These are phyloP conservation scores for Chionodraco myersi DNA, from an alignment of 2,113 vertebrate genomes.

Conservation along the genomic window DNA sequence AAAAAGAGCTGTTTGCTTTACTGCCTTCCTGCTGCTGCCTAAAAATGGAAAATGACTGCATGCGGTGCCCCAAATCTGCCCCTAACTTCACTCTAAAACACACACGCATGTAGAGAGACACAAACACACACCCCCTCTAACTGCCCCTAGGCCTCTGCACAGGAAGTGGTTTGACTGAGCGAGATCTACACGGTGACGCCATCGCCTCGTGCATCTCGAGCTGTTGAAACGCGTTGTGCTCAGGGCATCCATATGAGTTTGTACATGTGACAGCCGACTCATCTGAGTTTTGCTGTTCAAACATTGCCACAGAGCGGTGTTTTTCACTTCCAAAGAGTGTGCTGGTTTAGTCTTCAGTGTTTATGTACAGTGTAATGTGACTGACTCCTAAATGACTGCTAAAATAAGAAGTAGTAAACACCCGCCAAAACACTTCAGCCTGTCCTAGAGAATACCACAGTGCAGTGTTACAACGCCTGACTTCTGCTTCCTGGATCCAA, in stretches of 20 bases:
- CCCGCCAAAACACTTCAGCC: constrained; percentile 37
- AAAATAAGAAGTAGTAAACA: constrained; percentile 27
- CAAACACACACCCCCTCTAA: constrained; percentile 35
- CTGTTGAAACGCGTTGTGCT: constrained; percentile 44
- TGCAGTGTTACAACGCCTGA: constrained; percentile 26
- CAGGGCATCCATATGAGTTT: constrained; percentile 37
- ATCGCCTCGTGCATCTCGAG: constrained; percentile 31
- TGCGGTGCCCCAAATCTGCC: constrained; percentile 44
- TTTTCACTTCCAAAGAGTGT: constrained; percentile 4
- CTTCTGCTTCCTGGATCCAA: constrained; percentile 58
- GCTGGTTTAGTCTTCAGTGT: constrained; percentile 7
- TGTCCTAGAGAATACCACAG: constrained; percentile 46
- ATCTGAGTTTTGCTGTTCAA: constrained; percentile 13
- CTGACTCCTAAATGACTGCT: constrained; percentile 27
- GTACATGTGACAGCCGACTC: constrained; percentile 39
- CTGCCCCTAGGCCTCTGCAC: constrained; percentile 60
- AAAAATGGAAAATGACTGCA: constrained; percentile 73
- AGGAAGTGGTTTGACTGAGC: constrained; percentile 75
- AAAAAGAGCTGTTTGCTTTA: constrained; percentile 53
- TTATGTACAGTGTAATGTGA: constrained; percentile 10
- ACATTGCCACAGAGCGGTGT: constrained; percentile 2
- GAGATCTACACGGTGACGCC: constrained; percentile 53
- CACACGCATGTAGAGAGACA: constrained; percentile 23
- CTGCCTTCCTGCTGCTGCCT: constrained; percentile 40
- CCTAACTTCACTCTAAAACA: constrained; percentile 13